Conservation (phyloP, 2,888 invertebrate species). For the Hydraecia micacea region DNA sequence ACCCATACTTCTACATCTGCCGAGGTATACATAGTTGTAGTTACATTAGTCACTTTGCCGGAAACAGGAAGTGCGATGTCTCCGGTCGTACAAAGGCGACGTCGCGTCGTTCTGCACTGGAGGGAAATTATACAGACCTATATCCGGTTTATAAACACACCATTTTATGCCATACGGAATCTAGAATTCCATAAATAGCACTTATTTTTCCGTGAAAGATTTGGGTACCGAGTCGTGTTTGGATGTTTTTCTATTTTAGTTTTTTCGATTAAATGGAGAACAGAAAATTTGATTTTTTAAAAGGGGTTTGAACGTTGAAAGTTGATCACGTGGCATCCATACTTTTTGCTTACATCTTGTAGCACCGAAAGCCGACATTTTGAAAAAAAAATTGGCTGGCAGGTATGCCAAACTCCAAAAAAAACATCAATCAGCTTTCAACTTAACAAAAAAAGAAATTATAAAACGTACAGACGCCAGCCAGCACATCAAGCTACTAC, state of each 20-base stretch:
- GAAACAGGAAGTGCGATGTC: constrained; percentile 46
- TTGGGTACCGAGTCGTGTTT: too few relatives aligned
- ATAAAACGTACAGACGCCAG: too few relatives aligned
- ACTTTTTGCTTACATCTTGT: too few relatives aligned
- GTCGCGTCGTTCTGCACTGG: neutral
- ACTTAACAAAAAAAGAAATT: too few relatives aligned
- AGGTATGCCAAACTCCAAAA: too few relatives aligned
- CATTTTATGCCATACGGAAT: neutral
- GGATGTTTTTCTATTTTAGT: neutral
- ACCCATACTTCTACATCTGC: neutral
- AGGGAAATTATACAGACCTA: constrained; percentile 16
- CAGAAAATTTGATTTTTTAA: neutral
- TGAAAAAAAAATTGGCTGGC: too few relatives aligned
- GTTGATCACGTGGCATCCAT: too few relatives aligned
- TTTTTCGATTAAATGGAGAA: neutral
- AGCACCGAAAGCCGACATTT: too few relatives aligned
- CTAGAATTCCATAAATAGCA: neutral
- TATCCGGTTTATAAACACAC: constrained; percentile 17
- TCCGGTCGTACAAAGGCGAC: constrained; percentile 33
- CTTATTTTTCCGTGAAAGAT: neutral
- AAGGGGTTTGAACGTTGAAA: neutral
- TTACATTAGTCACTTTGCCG: constrained; percentile 28
- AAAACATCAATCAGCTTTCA: too few relatives aligned
- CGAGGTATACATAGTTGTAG: neutral
- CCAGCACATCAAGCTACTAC: too few relatives aligned